Evolutionary conservation across 2,888 invertebrate genomes (phyloP).

Genomic region (Drosophila nigricruria): DNA sequence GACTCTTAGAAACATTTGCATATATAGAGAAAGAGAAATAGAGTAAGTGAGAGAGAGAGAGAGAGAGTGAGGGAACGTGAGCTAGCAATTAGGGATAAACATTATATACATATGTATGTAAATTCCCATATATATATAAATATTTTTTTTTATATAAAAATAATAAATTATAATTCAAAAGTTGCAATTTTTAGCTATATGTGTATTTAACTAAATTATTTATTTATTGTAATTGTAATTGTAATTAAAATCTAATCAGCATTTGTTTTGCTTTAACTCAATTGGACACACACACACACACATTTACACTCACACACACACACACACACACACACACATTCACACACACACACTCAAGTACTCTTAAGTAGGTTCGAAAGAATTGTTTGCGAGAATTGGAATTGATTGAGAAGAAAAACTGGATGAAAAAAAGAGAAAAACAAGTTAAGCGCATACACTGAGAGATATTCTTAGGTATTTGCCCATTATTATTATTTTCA

Average conservation of each 20-base stretch:
- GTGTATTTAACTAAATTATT: conserved; percentile 42
- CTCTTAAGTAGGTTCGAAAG: conserved; percentile 52
- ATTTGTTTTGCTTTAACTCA: conserved; percentile 37
- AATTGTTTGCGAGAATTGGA: conserved; percentile 18
- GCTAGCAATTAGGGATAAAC: conserved; percentile 32
- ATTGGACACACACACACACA: conserved; percentile 29
- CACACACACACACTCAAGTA: conserved; percentile 17
- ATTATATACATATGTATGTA: conserved; percentile 35
- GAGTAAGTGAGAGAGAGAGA: neutral
- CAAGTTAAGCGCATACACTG: conserved; percentile 7
- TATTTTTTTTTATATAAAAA: conserved; percentile 10
- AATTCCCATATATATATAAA: conserved; percentile 14
- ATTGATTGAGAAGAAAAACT: conserved; percentile 4
- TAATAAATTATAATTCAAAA: conserved; percentile 30
- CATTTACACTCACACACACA: conserved; percentile 17
- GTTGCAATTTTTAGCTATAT: conserved; percentile 59
- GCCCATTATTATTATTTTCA: conserved; percentile 59
- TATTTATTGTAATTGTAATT: conserved; percentile 43
- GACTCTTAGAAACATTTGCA: conserved; percentile 44
- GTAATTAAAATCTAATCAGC: conserved; percentile 33
- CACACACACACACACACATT: neutral
- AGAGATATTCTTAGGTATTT: conserved; percentile 14
- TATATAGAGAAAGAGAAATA: conserved; percentile 11
- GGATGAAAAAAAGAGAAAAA: neutral
- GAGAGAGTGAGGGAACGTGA: neutral